phyloP scores from a whole-genome alignment of 2,797 vertebrate species.

The Phataginus tricuspis region DNA sequence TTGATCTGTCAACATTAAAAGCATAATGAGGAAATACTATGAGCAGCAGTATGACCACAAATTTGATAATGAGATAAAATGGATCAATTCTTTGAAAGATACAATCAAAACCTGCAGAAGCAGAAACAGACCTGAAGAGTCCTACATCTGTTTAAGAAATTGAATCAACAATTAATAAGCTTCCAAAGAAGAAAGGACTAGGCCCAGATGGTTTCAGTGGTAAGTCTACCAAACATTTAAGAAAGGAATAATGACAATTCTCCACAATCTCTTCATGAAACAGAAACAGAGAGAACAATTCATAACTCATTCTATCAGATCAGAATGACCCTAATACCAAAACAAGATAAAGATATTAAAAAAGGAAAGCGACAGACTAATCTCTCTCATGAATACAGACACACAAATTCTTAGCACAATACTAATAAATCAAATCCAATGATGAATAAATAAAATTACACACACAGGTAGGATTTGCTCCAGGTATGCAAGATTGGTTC shows the following conservation, averaged over 20 bases:
- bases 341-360: not conserved
- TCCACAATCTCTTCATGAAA: not conserved
- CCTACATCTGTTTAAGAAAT: not conserved
- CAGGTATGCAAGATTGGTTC: not conserved
- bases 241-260: not conserved
- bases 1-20: not conserved
- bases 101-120: not conserved
- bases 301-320: not conserved
- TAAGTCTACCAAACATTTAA: not conserved
- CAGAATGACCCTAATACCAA: not conserved
- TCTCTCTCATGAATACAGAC: not conserved
- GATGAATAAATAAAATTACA: not conserved
- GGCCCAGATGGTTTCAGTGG: not conserved
- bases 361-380: not conserved
- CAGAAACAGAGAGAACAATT: not conserved
- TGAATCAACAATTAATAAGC: not conserved
- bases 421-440: not conserved
- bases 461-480: not conserved
- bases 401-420: not conserved
- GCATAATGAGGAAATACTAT: not conserved
- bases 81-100: not conserved
- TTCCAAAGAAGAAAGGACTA: not conserved
- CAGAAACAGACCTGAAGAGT: not conserved
- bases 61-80: slow-evolving; percentile 1
- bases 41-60: not conserved